phyloP scores from a whole-genome alignment of 1,140 invertebrate genomes.

The Drosophila eugracilis region DNA sequence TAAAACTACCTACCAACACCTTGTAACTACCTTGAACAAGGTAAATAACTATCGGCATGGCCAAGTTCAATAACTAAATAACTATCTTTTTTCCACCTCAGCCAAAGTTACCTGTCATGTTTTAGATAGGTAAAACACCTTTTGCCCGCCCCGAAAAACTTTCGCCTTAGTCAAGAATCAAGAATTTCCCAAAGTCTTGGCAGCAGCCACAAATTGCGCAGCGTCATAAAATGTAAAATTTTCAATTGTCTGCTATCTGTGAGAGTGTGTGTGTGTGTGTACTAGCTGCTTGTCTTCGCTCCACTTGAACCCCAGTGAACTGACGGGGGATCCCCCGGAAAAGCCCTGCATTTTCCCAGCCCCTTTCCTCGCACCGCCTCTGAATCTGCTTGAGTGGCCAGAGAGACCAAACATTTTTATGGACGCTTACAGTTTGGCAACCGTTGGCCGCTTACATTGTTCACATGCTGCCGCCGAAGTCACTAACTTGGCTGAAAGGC shows the following conservation, averaged over 20 bases:
- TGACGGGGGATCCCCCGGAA: slow-evolving; percentile 2
- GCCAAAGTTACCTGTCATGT: slow-evolving; percentile 39
- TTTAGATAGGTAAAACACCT: slow-evolving; percentile 23
- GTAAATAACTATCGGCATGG: slow-evolving; percentile 3
- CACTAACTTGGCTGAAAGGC: slow-evolving; percentile 76
- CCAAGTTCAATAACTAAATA: slow-evolving; percentile 33
- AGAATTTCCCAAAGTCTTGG: slow-evolving; percentile 53
- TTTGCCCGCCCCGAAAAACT: slow-evolving; percentile 1
- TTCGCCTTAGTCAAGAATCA: slow-evolving; percentile 21
- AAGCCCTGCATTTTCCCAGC: neutral
- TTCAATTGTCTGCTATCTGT: slow-evolving; percentile 81
- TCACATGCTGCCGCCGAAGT: slow-evolving; percentile 72
- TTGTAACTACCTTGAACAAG: neutral
- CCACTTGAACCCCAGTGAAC: slow-evolving; percentile 50
- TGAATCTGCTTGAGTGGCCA: slow-evolving; percentile 46
- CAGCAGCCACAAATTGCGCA: slow-evolving; percentile 72
- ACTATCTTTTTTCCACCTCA: slow-evolving; percentile 26
- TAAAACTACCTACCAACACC: neutral
- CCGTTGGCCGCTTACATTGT: slow-evolving; percentile 80
- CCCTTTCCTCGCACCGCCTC: neutral
- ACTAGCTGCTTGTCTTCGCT: slow-evolving; percentile 5
- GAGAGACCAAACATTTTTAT: slow-evolving; percentile 74
- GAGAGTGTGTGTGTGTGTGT: slow-evolving; percentile 11
- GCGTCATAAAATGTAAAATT: slow-evolving; percentile 82
- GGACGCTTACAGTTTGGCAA: slow-evolving; percentile 73